Evolutionary conservation across 2,888 invertebrate species (phyloP), one percentile per base, ranked within the genome.

Genomic region (Biston stratarius): DNA sequence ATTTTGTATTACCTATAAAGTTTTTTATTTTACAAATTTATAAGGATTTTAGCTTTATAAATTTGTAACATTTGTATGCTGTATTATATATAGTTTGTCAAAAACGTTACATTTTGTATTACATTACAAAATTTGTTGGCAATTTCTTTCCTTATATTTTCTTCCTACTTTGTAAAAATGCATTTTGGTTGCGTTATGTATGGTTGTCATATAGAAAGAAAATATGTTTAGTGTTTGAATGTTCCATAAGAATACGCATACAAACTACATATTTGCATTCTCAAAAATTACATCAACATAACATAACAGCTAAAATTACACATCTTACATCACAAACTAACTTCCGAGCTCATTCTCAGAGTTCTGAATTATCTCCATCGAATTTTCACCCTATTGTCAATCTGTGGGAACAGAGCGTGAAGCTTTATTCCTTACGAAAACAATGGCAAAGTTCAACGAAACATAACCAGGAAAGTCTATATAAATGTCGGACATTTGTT

Each of bases 371-470:
- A 87, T 86, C 83, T 83, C 76, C 84, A 78, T 83, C 89, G 84
- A 92, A 92, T 94, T 94, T 94, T 94, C 94, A 92, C 93, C 89
- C 86, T 80, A 93, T 93, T 93, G 92, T 94, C 81, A 77, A 84
- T 58, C 81, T 86, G 89, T 92, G 92, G 85, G 92, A 92, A 90
- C 75, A 79, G 72, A 83, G 86, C 91, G 91, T 91, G 90, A 93
- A 90, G 90, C 76, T 59, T 59, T 55, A 63, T 76, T 77, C 75
- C 71, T 73, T 72, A 65, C 75, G 60, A 68, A 86, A 90, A 94
- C 94, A 94, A 94, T 94, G 90, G 93, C 91, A 89, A 89, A 90
- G 92, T 91, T 91, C 92, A 92, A 78, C 92, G 86, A 89, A 84
- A 89, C 92, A 93, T 92, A 93, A 92, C 92, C 88, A 87, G 83